phyloP scores from a whole-genome alignment of 2,113 vertebrate species.

The Lichenostomus cassidix region DNA sequence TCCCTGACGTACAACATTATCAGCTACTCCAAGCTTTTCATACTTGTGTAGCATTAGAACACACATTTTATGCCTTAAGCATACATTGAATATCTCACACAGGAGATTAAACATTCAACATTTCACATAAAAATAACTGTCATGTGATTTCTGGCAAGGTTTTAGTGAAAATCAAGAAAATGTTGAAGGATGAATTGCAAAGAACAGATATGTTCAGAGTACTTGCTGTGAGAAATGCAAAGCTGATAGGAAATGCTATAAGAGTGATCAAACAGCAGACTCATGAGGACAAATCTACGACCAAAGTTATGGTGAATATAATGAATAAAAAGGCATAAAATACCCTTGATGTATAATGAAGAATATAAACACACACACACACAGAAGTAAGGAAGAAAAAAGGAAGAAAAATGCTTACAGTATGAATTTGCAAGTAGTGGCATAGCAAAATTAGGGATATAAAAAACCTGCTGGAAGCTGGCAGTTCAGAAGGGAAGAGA shows the following conservation, averaged over 20 bases:
- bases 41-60: background rate
- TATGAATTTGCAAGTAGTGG: background rate
- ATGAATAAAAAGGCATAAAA: background rate
- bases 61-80: background rate
- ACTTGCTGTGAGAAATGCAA: background rate
- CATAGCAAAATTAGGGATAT: slow-evolving; percentile 5
- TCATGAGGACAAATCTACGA: background rate
- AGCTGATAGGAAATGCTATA: background rate
- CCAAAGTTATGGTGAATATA: background rate
- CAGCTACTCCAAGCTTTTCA: background rate
- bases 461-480: slow-evolving; percentile 3
- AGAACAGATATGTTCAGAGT: background rate
- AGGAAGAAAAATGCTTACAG: background rate
- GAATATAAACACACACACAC: background rate
- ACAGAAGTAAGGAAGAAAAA: background rate
- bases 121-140: background rate
- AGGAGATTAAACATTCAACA: background rate
- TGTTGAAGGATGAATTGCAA: background rate
- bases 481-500: background rate
- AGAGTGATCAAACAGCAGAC: background rate
- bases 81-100: background rate
- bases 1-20: background rate
- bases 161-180: background rate
- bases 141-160: background rate
- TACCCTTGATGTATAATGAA: background rate